Conservation (phyloP, 35 echinoderm and acorn worm genomes). For the Ophioderma brevispina region DNA sequence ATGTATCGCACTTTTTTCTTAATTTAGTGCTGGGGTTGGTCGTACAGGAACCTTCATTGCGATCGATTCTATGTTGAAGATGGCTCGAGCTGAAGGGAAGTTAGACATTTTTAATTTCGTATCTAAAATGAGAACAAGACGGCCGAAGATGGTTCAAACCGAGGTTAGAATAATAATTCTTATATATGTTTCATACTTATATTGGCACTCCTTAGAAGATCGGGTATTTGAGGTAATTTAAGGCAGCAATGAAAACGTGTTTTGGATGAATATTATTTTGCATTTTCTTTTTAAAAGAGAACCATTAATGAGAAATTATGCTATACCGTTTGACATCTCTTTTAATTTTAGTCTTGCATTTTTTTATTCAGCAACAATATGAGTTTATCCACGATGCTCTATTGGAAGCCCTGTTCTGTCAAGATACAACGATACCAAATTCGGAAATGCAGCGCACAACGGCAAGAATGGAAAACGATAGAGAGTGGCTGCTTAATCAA, state of each 20-base stretch:
- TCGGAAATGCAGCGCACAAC: not conserved
- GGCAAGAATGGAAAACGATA: not conserved
- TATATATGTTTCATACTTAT: no score
- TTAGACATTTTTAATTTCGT: slow-evolving; percentile 69
- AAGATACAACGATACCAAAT: not conserved
- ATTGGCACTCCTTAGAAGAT: no score
- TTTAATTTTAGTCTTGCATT: no score
- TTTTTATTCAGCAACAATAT: not conserved
- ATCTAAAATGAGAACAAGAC: slow-evolving; percentile 52
- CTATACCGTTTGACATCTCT: no score
- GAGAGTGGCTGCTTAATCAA: not conserved
- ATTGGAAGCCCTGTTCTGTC: not conserved
- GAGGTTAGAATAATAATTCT: no score
- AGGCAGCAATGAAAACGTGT: no score
- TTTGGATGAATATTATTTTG: no score
- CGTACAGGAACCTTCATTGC: slow-evolving; percentile 72
- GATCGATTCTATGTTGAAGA: slow-evolving; percentile 74
- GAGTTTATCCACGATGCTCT: not conserved
- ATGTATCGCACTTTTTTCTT: no score
- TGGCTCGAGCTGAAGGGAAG: slow-evolving; percentile 54
- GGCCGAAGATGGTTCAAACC: no score
- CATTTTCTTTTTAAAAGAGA: no score
- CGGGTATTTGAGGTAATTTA: no score
- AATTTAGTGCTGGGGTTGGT: slow-evolving; percentile 84
- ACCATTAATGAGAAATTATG: no score